These are phyloP conservation scores for Siphonodentalium dalli DNA, from an alignment of 2,888 invertebrate genomes.

Conservation along the genomic window DNA sequence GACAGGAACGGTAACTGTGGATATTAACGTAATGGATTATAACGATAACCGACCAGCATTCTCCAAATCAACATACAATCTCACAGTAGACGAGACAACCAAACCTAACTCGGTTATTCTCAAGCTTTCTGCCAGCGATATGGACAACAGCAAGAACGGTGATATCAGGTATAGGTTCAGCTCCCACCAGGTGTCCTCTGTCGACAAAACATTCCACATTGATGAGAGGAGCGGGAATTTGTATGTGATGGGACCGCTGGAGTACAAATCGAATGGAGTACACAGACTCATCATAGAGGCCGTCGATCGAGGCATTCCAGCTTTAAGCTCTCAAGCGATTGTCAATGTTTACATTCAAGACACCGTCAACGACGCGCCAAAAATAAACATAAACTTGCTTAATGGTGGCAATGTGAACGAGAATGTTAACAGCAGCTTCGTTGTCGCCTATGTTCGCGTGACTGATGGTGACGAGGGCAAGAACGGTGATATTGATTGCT, in stretches of 20 bases:
- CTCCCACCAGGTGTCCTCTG: slow-evolving; percentile 35
- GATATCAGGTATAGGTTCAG: slow-evolving; percentile 65
- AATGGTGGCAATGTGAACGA: too few species aligned
- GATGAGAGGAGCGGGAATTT: slow-evolving; percentile 88
- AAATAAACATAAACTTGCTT: too few species aligned
- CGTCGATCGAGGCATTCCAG: too few species aligned
- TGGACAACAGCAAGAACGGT: slow-evolving; percentile 82
- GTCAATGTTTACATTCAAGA: too few species aligned
- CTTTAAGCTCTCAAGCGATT: too few species aligned
- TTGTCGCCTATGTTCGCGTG: too few species aligned
- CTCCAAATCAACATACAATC: slow-evolving; percentile 35
- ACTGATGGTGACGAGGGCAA: too few species aligned
- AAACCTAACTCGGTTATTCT: slow-evolving; percentile 37
- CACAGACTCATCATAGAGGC: too few species aligned
- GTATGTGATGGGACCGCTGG: slow-evolving; percentile 78
- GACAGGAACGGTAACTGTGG: slow-evolving; percentile 46
- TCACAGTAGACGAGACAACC: slow-evolving; percentile 43
- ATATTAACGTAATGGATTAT: slow-evolving; percentile 47
- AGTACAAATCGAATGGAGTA: too few species aligned
- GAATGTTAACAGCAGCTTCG: too few species aligned
- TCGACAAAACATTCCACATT: slow-evolving; percentile 66
- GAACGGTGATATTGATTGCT: too few species aligned
- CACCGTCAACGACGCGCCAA: too few species aligned
- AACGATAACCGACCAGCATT: slow-evolving; percentile 53
- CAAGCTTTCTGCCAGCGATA: slow-evolving; percentile 79